These are phyloP conservation scores for Panagrolaimus sp. DNA, from an alignment of 1,140 invertebrate genomes.

Conservation along the genomic window DNA sequence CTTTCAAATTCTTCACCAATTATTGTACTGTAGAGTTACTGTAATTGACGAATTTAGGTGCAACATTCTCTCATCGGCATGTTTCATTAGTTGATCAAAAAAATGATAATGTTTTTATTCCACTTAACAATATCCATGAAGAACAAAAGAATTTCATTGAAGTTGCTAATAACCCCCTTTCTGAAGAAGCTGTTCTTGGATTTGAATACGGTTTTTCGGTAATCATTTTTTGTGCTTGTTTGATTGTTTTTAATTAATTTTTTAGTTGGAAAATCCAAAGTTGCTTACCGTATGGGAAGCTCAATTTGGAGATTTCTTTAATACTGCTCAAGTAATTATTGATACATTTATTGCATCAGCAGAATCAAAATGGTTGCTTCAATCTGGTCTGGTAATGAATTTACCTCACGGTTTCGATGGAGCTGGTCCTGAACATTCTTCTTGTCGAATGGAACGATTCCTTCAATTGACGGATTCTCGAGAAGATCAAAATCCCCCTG, in stretches of 20 bases:
- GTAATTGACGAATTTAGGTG: conserved; percentile 61
- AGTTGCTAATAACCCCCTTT: conserved; percentile 60
- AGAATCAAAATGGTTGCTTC: conserved; percentile 89
- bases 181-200: conserved; percentile 73
- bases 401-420: conserved; percentile 95
- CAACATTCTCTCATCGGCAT: conserved; percentile 65
- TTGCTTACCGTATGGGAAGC: conserved; percentile 91
- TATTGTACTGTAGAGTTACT: too few relatives aligned
- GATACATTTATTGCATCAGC: conserved; percentile 84
- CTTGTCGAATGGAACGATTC: conserved; percentile 84
- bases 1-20: too few relatives aligned
- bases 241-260: too few relatives aligned
- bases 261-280: conserved; percentile 69
- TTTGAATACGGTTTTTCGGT: conserved; percentile 76
- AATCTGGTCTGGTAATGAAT: conserved; percentile 80
- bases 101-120: conserved; percentile 75
- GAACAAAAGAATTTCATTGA: conserved; percentile 71
- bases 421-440: conserved; percentile 91
- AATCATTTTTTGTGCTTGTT: too few relatives aligned
- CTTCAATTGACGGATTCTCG: conserved; percentile 64
- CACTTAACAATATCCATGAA: conserved; percentile 74
- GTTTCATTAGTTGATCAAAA: conserved; percentile 88
- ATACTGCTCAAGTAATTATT: conserved; percentile 91
- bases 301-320: conserved; percentile 94
- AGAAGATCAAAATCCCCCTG: conserved; percentile 64